These are phyloP conservation scores for Salpingus planirostris DNA, from an alignment of 2,888 invertebrate genomes.

Conservation along the genomic window DNA sequence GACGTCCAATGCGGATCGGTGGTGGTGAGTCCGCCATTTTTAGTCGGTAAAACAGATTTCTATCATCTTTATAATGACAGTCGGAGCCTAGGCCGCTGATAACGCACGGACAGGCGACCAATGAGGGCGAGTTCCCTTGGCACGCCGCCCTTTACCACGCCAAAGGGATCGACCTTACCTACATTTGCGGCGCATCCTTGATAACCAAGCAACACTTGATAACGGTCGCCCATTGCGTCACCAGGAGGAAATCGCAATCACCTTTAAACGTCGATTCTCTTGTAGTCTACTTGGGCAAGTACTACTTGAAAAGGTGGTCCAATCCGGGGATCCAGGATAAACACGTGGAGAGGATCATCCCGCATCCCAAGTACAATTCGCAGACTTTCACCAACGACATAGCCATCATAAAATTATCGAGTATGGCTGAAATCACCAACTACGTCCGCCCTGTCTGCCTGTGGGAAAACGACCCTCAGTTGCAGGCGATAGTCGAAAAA, in stretches of 20 bases:
- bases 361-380: slow-evolving; percentile 40
- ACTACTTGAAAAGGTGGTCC: slow-evolving; percentile 31
- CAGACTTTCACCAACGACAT: slow-evolving; percentile 45
- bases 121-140: slow-evolving; percentile 44
- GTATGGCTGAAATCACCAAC: slow-evolving; percentile 43
- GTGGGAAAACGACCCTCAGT: slow-evolving; percentile 38
- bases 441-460: slow-evolving; percentile 51
- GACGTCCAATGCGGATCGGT: background rate
- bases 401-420: slow-evolving; percentile 45
- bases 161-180: slow-evolving; percentile 40
- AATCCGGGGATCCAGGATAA: slow-evolving; percentile 44
- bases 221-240: slow-evolving; percentile 59
- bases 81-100: slow-evolving; percentile 47
- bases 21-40: background rate
- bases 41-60: slow-evolving; percentile 4
- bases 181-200: slow-evolving; percentile 58
- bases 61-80: slow-evolving; percentile 7
- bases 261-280: slow-evolving; percentile 31
- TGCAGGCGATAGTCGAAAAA: slow-evolving; percentile 24
- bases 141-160: slow-evolving; percentile 48
- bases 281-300: slow-evolving; percentile 35
- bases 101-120: slow-evolving; percentile 49
- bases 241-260: slow-evolving; percentile 30
- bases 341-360: slow-evolving; percentile 35
- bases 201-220: slow-evolving; percentile 48